Conservation (phyloP, 2,113 vertebrate species). For the Cranoglanis bouderius region DNA sequence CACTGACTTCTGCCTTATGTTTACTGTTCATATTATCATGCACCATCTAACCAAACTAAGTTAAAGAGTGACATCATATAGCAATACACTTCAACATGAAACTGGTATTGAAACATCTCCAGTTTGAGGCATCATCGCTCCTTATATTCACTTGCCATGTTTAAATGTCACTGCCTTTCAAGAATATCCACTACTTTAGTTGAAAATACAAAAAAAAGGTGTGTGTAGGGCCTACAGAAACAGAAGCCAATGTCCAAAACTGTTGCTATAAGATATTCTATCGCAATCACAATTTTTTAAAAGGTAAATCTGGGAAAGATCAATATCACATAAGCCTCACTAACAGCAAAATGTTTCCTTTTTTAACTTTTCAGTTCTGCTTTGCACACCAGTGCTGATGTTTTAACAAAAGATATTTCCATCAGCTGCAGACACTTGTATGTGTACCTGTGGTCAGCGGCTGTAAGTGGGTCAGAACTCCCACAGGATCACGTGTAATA, state of each 20-base stretch:
- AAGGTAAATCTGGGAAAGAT: neutral
- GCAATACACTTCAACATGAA: neutral
- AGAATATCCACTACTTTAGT: neutral
- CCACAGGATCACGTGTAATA: slow-evolving; percentile 5
- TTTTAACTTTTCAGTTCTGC: neutral
- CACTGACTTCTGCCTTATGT: neutral
- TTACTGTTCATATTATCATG: neutral
- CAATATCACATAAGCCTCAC: neutral
- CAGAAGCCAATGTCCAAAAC: neutral
- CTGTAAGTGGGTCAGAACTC: slow-evolving; percentile 13
- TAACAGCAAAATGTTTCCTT: neutral
- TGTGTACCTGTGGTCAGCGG: neutral
- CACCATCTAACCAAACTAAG: neutral
- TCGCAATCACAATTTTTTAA: neutral
- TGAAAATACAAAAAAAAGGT: neutral
- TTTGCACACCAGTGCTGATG: neutral
- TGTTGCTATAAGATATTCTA: neutral
- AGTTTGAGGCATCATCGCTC: neutral
- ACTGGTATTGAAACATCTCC: neutral
- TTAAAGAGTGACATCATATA: neutral
- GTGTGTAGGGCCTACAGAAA: too few species aligned
- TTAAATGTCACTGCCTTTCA: neutral
- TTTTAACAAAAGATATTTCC: neutral
- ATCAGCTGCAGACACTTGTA: neutral
- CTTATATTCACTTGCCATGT: neutral